Base-by-base conservation (phyloP, 2,888 invertebrate genomes). In the Apamea sordens region DNA sequence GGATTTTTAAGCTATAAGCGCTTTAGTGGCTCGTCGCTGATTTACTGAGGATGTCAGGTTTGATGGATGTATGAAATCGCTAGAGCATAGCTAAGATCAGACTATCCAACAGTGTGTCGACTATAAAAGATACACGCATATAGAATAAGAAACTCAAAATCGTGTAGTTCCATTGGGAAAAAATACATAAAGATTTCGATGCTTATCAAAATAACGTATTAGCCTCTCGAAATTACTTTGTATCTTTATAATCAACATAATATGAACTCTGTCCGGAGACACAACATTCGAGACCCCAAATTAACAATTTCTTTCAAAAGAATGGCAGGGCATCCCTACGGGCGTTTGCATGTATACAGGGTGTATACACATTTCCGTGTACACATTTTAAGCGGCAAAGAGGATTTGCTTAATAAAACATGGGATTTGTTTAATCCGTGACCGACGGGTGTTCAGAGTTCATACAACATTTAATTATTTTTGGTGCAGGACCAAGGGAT, bases 391-490 rank as follows among this genome's bases (percentile, higher is more conserved):
- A 84, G 80, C 82, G 64, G 69, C 70, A 90, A 90, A 90, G 91
- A 82, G 88, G 92, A 91, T 92, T 92, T 89, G 88, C 86, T 88
- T 90, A 88, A 91, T 91, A 92, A 92, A 91, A 90, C 91, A 90
- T 81, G 73, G 90, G 90, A 84, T 89, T 89, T 86, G 79, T 85
- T 84, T 70, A 83, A 84, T 83, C 81, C 67, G 59, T 72, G 81
- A 79, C 81, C 82, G 77, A 75, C 81, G 72, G 76, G 74, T 84
- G 81, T 85, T 85, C 87, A 71, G 21, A 64, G 63, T 56, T 68
- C 70, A 86, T 75, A 78, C 73, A 80, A 77, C 74, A 75, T 73
- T 83, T 83, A 82, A 89, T 84, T 76, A 76, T 79, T 79, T 28
- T 61, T 56, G 21, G 28, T 36, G 36, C 44, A 28, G 24, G 32